phyloP scores from a whole-genome alignment of 1,140 invertebrate genomes.

The Chrysomallon squamiferum region DNA sequence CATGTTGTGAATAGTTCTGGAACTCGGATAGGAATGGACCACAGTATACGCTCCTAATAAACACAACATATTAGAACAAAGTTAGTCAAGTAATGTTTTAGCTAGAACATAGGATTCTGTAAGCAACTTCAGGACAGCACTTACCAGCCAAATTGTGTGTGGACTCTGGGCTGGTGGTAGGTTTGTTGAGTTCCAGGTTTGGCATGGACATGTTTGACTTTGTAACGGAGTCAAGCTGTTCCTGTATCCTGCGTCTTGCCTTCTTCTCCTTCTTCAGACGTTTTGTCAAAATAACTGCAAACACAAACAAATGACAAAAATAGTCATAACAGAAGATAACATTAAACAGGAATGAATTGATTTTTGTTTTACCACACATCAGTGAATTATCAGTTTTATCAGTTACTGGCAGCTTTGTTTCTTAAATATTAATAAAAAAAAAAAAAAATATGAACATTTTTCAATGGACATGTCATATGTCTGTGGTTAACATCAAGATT shows the following conservation, averaged over 20 bases:
- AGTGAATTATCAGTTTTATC: not conserved
- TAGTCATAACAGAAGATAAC: not conserved
- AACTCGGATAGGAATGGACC: too few species aligned
- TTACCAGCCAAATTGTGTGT: not conserved
- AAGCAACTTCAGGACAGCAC: too few species aligned
- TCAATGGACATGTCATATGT: not conserved
- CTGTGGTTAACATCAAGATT: not conserved
- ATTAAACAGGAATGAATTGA: not conserved
- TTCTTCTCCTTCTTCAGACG: slow-evolving; percentile 85
- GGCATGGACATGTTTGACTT: not conserved
- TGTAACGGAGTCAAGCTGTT: slow-evolving; percentile 74
- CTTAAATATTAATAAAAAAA: not conserved
- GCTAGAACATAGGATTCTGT: too few species aligned
- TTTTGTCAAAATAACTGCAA: slow-evolving; percentile 85
- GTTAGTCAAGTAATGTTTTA: too few species aligned
- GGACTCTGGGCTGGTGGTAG: not conserved
- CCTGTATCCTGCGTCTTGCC: slow-evolving; percentile 80
- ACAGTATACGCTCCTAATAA: too few species aligned
- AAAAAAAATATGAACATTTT: too few species aligned
- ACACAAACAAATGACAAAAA: slow-evolving; percentile 46
- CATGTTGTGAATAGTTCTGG: not conserved
- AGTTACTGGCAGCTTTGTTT: not conserved
- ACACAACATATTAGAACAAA: too few species aligned
- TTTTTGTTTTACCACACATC: not conserved
- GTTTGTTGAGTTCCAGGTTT: not conserved